A percentile compares a stretch with the other conserved stretches of the same genome.
Conservation (phyloP, 92 coral and sea anemone genomes). For the Porites divaricata region DNA sequence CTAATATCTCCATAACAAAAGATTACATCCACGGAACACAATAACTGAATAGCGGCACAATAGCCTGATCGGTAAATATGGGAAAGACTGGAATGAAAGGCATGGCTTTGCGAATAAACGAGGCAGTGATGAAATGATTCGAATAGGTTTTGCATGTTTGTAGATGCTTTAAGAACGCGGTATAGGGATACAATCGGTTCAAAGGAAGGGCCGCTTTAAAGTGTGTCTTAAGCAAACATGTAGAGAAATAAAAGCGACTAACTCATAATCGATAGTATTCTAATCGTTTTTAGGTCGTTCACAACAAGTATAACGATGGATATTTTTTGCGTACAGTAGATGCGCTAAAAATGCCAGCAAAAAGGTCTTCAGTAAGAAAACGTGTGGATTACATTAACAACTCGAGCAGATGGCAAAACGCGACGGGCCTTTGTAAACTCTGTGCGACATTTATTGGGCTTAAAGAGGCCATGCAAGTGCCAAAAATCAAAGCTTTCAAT, state of each 20-base stretch:
- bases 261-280: constrained; percentile 35
- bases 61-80: constrained; percentile 83
- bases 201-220: constrained; percentile 83
- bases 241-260: constrained; percentile 11
- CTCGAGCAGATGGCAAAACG: constrained; percentile 51
- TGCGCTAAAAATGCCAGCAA: constrained; percentile 15
- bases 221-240: constrained; percentile 52
- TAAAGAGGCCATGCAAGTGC: constrained; percentile 85
- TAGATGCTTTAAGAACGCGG: constrained; percentile 82
- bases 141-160: constrained; percentile 86
- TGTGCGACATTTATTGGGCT: constrained; percentile 80
- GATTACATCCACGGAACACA: constrained; percentile 97
- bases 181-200: constrained; percentile 85
- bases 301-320: neutral
- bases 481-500: constrained; percentile 91
- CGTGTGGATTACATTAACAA: constrained; percentile 28
- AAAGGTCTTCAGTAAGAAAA: neutral
- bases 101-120: constrained; percentile 84
- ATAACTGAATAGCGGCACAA: constrained; percentile 90
- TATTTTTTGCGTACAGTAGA: constrained; percentile 3
- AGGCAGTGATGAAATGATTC: constrained; percentile 79
- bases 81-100: constrained; percentile 86
- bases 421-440: constrained; percentile 52
- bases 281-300: neutral
- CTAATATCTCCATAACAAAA: constrained; percentile 99